phyloP scores from a whole-genome alignment of 1,140 invertebrate species.

The Venustaconcha ellipsiformis region DNA sequence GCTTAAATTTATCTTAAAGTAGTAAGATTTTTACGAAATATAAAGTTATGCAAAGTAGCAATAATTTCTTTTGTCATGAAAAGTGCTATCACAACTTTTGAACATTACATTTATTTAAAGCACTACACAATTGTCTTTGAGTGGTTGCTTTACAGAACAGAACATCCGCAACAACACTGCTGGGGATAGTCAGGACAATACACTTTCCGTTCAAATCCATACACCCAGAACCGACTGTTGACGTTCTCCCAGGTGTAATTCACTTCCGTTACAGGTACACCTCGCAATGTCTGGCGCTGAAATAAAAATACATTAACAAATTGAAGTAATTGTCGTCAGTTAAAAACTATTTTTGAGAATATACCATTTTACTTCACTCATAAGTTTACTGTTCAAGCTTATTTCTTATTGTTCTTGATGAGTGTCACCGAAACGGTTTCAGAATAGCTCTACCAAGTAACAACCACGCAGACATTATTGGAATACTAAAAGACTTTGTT shows the following conservation, averaged over 20 bases:
- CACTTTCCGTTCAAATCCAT: slow-evolving; percentile 14
- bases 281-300: slow-evolving; percentile 35
- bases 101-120: too few relatives aligned
- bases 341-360: too few relatives aligned
- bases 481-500: too few relatives aligned
- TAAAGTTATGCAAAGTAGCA: too few relatives aligned
- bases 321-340: too few relatives aligned
- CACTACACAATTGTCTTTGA: too few relatives aligned
- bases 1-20: too few relatives aligned
- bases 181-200: slow-evolving; percentile 52
- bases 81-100: too few relatives aligned
- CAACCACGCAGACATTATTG: not conserved
- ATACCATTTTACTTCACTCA: too few relatives aligned
- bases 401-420: not conserved
- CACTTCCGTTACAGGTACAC: slow-evolving; percentile 57
- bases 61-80: too few relatives aligned
- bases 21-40: too few relatives aligned
- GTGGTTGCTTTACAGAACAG: slow-evolving; percentile 25
- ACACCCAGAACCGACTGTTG: slow-evolving; percentile 20
- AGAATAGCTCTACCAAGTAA: not conserved
- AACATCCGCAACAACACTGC: slow-evolving; percentile 51
- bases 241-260: slow-evolving; percentile 45
- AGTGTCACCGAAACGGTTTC: not conserved
- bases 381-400: not conserved
- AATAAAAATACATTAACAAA: too few relatives aligned